Percentiles rank a stretch among this genome's conserved stretches.
phyloP scores from a whole-genome alignment of 2,888 invertebrate species.

The Rhopalosiphum nymphaeae region DNA sequence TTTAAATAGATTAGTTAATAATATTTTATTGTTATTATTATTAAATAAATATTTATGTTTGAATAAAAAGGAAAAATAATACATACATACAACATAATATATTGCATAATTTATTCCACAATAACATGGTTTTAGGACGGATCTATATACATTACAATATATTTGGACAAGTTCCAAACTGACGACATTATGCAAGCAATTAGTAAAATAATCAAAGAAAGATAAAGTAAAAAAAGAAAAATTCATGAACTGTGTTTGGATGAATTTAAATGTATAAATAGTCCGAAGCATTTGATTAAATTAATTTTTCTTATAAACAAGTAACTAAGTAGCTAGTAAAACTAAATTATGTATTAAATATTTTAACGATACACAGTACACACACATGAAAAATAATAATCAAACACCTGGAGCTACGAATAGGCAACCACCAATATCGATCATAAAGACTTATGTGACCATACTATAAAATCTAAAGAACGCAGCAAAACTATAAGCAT shows the following conservation, averaged over 20 bases:
- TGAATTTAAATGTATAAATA: not conserved
- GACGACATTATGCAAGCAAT: not conserved
- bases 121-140: not conserved
- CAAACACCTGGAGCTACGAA: not conserved
- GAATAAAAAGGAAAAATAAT: not conserved
- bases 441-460: no score
- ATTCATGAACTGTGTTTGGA: not conserved
- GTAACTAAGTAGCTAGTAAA: not conserved
- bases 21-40: not conserved
- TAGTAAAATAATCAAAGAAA: constrained; percentile 7
- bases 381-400: not conserved
- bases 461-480: no score
- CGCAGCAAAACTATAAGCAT: no score
- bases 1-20: not conserved
- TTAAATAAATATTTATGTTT: not conserved
- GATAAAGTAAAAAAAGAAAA: not conserved
- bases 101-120: not conserved
- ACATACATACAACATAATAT: not conserved
- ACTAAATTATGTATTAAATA: not conserved
- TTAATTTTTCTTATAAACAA: not conserved
- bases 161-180: not conserved
- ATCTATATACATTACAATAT: not conserved
- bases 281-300: not conserved
- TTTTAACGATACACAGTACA: not conserved
- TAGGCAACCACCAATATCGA: not conserved